Percentiles rank a stretch among this genome's conserved stretches.
Evolutionary conservation across 2,888 invertebrate genomes (phyloP).

Genomic region (Synanthedon vespiformis): DNA sequence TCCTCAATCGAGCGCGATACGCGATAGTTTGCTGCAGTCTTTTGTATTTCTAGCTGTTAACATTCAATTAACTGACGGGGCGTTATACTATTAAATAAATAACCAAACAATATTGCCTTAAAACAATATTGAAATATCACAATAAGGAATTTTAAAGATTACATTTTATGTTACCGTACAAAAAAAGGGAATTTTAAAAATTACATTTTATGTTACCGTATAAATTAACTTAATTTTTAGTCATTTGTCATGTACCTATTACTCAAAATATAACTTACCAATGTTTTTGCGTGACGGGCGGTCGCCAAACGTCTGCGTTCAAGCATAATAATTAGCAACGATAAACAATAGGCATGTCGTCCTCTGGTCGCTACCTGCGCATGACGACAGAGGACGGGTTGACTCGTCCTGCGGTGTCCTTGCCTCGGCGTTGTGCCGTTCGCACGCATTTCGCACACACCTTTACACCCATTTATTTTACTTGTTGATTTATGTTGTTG

Average conservation of each 20-base stretch:
- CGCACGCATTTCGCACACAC: slow-evolving; percentile 31
- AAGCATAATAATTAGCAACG: slow-evolving; percentile 65
- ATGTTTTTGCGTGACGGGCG: slow-evolving; percentile 41
- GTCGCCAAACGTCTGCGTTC: slow-evolving; percentile 51
- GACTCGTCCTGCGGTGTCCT: slow-evolving; percentile 59
- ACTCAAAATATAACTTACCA: not conserved
- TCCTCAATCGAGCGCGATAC: slow-evolving; percentile 69
- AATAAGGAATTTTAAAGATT: no score
- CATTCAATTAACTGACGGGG: not conserved
- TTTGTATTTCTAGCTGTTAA: not conserved
- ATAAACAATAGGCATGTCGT: slow-evolving; percentile 68
- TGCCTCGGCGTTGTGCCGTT: slow-evolving; percentile 28
- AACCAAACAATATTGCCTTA: not conserved
- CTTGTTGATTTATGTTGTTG: slow-evolving; percentile 8
- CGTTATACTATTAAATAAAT: not conserved
- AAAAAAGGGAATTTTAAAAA: no score
- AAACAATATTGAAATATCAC: not conserved
- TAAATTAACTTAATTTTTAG: not conserved
- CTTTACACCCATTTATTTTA: slow-evolving; percentile 7
- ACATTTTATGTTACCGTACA: no score
- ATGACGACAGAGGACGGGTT: slow-evolving; percentile 57
- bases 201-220: no score
- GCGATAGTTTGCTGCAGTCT: slow-evolving; percentile 40
- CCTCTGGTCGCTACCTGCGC: slow-evolving; percentile 65
- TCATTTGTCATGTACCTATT: not conserved